Evolutionary conservation across 2,888 invertebrate species (phyloP).

Genomic region (Alentia gelatinosa): DNA sequence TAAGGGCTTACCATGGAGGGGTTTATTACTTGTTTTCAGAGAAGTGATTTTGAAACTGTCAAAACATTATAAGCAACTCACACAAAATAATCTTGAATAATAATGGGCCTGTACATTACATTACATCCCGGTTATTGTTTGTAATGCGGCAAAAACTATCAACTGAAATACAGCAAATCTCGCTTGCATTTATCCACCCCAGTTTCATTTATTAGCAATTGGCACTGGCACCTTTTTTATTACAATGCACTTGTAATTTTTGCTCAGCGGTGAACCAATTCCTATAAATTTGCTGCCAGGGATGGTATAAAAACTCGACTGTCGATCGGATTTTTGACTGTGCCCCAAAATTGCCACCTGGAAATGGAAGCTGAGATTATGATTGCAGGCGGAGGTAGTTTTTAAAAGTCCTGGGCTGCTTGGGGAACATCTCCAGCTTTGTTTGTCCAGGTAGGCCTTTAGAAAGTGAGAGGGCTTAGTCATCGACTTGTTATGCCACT

Average conservation of each 20-base stretch:
- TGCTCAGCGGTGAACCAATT: neutral
- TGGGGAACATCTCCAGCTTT: neutral
- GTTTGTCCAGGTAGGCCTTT: neutral
- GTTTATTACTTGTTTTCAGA: no score
- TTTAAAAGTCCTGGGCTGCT: neutral
- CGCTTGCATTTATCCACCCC: no score
- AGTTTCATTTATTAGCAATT: neutral
- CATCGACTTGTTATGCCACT: slow-evolving; percentile 17
- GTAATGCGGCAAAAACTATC: no score
- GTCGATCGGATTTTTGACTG: slow-evolving; percentile 12
- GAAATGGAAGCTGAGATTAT: slow-evolving; percentile 19
- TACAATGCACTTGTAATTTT: neutral
- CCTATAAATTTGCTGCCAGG: neutral
- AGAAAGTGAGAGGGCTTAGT: neutral
- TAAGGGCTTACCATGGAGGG: no score
- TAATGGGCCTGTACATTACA: no score
- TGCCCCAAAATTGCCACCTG: slow-evolving; percentile 14
- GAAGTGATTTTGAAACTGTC: no score
- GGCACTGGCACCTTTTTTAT: neutral
- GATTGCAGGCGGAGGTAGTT: neutral
- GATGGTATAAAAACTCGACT: neutral
- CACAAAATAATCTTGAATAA: no score
- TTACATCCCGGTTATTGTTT: no score
- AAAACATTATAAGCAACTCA: no score
- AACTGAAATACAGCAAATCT: no score